Evolutionary conservation across 2,888 invertebrate genomes (phyloP), one percentile per base, ranked within the genome.

Genomic region (Sipha maydis): DNA sequence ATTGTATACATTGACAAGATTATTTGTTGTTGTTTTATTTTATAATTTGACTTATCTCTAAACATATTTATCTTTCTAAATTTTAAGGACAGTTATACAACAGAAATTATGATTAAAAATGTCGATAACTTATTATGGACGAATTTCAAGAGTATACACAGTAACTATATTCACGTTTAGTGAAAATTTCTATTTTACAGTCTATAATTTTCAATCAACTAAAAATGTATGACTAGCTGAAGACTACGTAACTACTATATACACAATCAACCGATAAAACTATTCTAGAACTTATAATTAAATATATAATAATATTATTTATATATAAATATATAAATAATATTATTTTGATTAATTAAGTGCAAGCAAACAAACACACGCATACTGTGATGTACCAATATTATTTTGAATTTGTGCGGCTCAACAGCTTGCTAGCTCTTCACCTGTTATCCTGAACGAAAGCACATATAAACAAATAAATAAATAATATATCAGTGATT

Each of bases 341-440:
- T 19, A 3, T 11, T 67, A 48, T 69, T 67, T 67, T 31, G 67
- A 77, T 85, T 77, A 85, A 77, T 67, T 96, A 96, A 97, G 93
- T 90, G 91, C 91, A 90, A 90, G 90, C 90, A 89, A 90, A 89
- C 89, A 90, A 75, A 88, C 89, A 83, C 77, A 76, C 83, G 78
- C 80, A 83, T 73, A 61, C 83, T 78, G 89, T 89, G 83, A 89
- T 82, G 78, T 89, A 89, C 79, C 83, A 89, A 88, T 88, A 82
- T 88, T 88, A 88, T 88, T 82, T 80, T 88, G 88, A 82, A 88
- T 82, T 76, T 88, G 88, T 88, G 88, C 88, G 88, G 88, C 88
- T 90, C 90, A 91, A 91, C 90, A 90, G 90, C 90, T 90, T 90
- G 90, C 90, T 90, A 91, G 90, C 89, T 90, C 90, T 90, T 91